phyloP scores from a whole-genome alignment of 2,797 vertebrate species.

The Pelodytes ibericus region DNA sequence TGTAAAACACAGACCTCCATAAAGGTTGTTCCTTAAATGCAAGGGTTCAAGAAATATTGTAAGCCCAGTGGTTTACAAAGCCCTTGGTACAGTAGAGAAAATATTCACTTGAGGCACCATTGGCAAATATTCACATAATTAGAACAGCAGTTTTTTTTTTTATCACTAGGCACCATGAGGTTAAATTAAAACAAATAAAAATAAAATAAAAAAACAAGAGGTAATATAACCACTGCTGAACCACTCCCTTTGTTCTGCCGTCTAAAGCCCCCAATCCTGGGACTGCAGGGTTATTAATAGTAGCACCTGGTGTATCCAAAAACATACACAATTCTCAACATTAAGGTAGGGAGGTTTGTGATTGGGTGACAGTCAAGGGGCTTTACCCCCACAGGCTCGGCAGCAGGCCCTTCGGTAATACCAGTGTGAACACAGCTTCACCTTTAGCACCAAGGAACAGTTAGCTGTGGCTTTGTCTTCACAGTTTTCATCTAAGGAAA shows the following conservation, averaged over 20 bases:
- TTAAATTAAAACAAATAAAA: background rate
- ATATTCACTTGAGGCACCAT: slow-evolving; percentile 17
- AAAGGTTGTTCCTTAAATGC: slow-evolving; percentile 18
- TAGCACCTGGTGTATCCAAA: slow-evolving; percentile 22
- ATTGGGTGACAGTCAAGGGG: slow-evolving; percentile 60
- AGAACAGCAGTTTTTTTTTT: slow-evolving; percentile 39
- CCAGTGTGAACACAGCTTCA: slow-evolving; percentile 86
- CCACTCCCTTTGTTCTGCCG: slow-evolving; percentile 14
- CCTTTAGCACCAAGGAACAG: slow-evolving; percentile 80
- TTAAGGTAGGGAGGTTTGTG: background rate
- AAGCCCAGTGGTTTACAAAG: background rate
- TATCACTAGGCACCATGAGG: slow-evolving; percentile 33
- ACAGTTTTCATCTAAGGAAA: slow-evolving; percentile 71
- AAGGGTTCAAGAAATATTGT: slow-evolving; percentile 9
- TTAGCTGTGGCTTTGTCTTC: slow-evolving; percentile 81
- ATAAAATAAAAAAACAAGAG: slow-evolving; percentile 22
- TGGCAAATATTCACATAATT: slow-evolving; percentile 29
- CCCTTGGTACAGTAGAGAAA: slow-evolving; percentile 24
- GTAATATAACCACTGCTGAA: slow-evolving; percentile 41
- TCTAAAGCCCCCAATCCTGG: slow-evolving; percentile 21
- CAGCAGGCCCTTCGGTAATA: slow-evolving; percentile 87
- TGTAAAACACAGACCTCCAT: slow-evolving; percentile 4
- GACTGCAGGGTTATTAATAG: slow-evolving; percentile 29
- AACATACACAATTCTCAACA: slow-evolving; percentile 48
- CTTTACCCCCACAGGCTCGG: slow-evolving; percentile 74